These are phyloP conservation scores for Procavia capensis DNA, from an alignment of 2,113 vertebrate species.

Conservation along the genomic window DNA sequence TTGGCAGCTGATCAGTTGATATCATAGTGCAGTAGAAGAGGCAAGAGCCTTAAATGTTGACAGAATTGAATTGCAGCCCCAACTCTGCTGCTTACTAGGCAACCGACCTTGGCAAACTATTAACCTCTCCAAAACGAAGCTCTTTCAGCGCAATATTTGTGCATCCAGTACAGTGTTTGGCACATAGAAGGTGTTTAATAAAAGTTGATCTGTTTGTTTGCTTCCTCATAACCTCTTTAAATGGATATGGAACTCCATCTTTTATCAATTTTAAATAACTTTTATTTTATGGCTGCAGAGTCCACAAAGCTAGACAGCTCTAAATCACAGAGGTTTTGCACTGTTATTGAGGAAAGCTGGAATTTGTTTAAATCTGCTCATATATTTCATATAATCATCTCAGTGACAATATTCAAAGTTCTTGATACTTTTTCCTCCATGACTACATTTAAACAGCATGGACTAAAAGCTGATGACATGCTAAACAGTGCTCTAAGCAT, in stretches of 20 bases:
- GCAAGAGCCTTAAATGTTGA: background rate
- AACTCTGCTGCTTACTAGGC: background rate
- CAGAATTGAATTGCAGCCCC: background rate
- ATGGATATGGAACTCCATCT: background rate
- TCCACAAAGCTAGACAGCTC: background rate
- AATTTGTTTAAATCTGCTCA: background rate
- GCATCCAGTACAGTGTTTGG: background rate
- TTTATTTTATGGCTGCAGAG: background rate
- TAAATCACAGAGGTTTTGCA: background rate
- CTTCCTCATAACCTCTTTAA: background rate
- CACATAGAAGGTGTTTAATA: background rate
- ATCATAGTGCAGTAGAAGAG: background rate
- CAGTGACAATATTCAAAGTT: background rate
- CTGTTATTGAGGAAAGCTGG: background rate
- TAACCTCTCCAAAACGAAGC: background rate
- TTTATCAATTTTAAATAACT: conserved; percentile 20
- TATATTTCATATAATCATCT: background rate
- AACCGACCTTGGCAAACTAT: background rate
- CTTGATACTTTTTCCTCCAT: background rate
- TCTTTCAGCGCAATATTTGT: background rate
- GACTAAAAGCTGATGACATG: background rate
- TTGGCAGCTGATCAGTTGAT: background rate
- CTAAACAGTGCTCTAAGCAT: background rate
- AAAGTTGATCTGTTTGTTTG: background rate
- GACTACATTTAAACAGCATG: background rate